Evolutionary conservation across 30 jellyfish, hydroid and myxozoan genomes (phyloP).

Genomic region (Nemopilema nomurai): DNA sequence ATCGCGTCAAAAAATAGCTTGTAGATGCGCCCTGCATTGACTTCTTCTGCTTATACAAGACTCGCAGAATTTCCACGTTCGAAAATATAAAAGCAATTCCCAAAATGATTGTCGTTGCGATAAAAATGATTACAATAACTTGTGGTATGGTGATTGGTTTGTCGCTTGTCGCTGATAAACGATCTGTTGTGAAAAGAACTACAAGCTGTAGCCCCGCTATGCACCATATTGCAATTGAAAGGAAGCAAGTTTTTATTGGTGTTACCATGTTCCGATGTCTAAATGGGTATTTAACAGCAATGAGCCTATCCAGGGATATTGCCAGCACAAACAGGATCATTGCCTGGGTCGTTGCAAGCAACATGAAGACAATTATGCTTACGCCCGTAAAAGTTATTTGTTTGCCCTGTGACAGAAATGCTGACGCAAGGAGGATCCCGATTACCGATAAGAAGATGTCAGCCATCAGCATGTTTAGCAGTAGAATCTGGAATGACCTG

Average conservation of each 20-base stretch:
- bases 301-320: constrained; percentile 14
- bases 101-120: not conserved
- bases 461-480: constrained; percentile 2
- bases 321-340: constrained; percentile 12
- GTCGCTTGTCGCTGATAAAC: not conserved
- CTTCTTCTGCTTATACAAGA: not conserved
- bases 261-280: constrained; percentile 32
- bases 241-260: not conserved
- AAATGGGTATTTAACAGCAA: constrained; percentile 47
- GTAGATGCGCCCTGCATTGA: not conserved
- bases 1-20: not conserved
- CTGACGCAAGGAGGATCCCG: constrained; percentile 7
- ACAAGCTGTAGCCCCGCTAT: not conserved
- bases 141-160: constrained; percentile 16
- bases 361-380: not conserved
- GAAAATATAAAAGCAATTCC: not conserved
- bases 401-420: not conserved
- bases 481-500: constrained; percentile 22
- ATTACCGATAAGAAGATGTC: constrained; percentile 2
- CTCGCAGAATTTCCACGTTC: constrained; percentile 29
- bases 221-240: constrained; percentile 5
- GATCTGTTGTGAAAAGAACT: not conserved
- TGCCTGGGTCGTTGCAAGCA: not conserved
- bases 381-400: not conserved
- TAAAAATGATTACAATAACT: not conserved